These are phyloP conservation scores for Mystacides longicornis DNA, from an alignment of 2,888 invertebrate species.

Conservation along the genomic window DNA sequence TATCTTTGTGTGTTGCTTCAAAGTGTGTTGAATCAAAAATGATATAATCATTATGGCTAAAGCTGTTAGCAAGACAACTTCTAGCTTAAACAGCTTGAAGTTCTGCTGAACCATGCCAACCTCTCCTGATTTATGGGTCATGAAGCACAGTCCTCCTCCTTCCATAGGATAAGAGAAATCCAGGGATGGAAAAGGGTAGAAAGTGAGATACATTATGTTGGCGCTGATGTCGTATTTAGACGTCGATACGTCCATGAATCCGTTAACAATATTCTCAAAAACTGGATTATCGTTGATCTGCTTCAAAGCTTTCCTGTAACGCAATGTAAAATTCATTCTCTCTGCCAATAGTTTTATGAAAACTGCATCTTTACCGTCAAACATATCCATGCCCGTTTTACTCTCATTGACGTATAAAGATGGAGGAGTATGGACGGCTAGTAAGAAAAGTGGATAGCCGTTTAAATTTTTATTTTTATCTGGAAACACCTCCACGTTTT, in stretches of 20 bases:
- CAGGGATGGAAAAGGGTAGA: slow-evolving; percentile 12
- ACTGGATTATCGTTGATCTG: not conserved
- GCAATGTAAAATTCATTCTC: slow-evolving; percentile 33
- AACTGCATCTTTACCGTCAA: slow-evolving; percentile 34
- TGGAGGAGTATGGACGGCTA: slow-evolving; percentile 31
- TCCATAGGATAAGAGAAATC: slow-evolving; percentile 18
- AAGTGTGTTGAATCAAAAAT: not conserved
- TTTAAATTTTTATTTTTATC: slow-evolving; percentile 31
- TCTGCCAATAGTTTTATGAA: slow-evolving; percentile 29
- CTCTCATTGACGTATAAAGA: slow-evolving; percentile 28
- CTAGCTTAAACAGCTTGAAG: slow-evolving; percentile 10
- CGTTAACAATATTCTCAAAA: slow-evolving; percentile 9
- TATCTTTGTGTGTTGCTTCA: not conserved
- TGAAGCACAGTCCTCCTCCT: slow-evolving; percentile 21
- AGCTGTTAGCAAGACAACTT: not conserved
- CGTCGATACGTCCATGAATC: slow-evolving; percentile 26
- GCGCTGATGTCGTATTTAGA: slow-evolving; percentile 13
- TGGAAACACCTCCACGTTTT: not conserved
- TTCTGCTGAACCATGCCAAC: slow-evolving; percentile 7
- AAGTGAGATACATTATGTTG: slow-evolving; percentile 12
- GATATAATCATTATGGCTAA: not conserved
- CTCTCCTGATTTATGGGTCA: slow-evolving; percentile 15
- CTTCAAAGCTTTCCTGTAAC: not conserved
- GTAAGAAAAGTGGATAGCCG: slow-evolving; percentile 30
- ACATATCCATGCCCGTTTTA: slow-evolving; percentile 10